Evolutionary conservation across 2,888 invertebrate species (phyloP).

Genomic region (Suillia variegata): DNA sequence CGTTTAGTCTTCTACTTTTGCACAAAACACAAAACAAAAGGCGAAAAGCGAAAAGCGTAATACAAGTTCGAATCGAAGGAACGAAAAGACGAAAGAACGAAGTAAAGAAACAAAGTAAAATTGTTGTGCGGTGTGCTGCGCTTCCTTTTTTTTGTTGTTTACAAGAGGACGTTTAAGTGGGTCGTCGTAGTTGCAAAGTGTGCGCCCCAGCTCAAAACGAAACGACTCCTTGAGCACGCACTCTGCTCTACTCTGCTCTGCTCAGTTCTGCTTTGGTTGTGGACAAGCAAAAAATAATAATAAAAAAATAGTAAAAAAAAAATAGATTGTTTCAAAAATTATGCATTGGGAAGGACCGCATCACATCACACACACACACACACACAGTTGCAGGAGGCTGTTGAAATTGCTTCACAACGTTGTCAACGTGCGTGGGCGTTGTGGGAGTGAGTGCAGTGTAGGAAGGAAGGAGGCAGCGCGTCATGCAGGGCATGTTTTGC

Average conservation of each 20-base stretch:
- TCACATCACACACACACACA: no score
- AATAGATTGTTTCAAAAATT: not conserved
- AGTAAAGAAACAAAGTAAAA: not conserved
- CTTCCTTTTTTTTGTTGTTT: not conserved
- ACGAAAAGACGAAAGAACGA: no score
- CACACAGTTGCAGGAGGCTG: not conserved
- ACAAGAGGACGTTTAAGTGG: constrained; percentile 1
- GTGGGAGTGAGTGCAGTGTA: not conserved
- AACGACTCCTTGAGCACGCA: constrained; percentile 31
- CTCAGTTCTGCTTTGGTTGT: not conserved
- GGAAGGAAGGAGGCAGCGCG: no score
- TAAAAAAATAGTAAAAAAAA: not conserved
- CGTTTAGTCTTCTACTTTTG: not conserved
- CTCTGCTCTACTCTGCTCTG: constrained; percentile 1
- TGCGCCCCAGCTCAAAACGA: constrained; percentile 3
- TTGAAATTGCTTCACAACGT: not conserved
- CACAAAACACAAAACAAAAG: not conserved
- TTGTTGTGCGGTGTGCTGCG: not conserved
- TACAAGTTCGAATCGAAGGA: constrained; percentile 2
- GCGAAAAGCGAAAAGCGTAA: not conserved
- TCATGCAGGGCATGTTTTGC: no score
- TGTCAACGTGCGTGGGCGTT: not conserved
- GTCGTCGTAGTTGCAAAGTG: not conserved
- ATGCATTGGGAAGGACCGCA: no score
- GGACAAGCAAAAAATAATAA: no score